Conservation (phyloP, 2,797 vertebrate species). For the Oreortyx pictus region DNA sequence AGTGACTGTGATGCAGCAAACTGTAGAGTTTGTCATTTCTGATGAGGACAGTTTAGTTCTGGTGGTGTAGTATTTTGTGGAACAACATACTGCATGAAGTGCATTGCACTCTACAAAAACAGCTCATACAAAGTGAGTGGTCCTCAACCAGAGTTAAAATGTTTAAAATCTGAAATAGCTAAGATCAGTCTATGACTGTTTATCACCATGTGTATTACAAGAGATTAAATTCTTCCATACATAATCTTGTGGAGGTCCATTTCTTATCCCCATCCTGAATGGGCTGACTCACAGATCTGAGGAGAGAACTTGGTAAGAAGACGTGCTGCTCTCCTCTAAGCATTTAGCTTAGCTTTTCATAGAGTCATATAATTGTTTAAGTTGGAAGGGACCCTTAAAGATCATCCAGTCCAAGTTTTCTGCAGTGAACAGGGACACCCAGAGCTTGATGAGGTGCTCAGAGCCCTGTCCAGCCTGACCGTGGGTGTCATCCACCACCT, state of each 20-base stretch:
- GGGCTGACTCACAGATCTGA: neutral
- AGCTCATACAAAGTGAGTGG: neutral
- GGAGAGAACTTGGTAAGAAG: neutral
- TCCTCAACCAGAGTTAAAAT: neutral
- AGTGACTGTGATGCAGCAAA: neutral
- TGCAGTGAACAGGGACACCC: too few relatives aligned
- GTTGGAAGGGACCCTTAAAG: too few relatives aligned
- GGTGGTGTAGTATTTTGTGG: neutral
- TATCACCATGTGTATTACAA: neutral
- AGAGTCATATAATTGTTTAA: too few relatives aligned
- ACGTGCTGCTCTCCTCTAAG: neutral
- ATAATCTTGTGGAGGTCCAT: neutral
- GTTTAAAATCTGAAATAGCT: neutral
- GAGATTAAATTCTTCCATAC: neutral
- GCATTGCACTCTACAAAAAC: neutral
- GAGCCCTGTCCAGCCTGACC: too few relatives aligned
- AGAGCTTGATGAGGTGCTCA: too few relatives aligned
- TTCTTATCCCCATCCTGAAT: neutral
- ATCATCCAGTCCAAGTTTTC: too few relatives aligned
- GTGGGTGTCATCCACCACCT: too few relatives aligned
- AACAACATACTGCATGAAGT: neutral
- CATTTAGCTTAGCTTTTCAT: neutral
- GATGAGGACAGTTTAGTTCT: neutral
- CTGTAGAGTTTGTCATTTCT: neutral
- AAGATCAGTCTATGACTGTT: neutral